Conservation (phyloP, 2,797 vertebrate species). For the Poeciliopsis turneri region DNA sequence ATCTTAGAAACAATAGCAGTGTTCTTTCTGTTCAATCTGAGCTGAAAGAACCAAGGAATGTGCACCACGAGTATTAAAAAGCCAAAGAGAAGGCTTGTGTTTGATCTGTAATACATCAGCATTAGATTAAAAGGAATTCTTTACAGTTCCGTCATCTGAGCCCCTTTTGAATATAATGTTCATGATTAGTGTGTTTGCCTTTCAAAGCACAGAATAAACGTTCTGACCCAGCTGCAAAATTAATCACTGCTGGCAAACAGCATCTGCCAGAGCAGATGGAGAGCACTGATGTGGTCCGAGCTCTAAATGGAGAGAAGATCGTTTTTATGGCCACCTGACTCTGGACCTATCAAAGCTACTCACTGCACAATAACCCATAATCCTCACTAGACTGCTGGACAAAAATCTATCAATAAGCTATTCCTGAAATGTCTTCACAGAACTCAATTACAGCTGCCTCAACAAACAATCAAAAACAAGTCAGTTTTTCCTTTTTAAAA, state of each 20-base stretch:
- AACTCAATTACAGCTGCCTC: constrained; percentile 51
- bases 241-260: constrained; percentile 53
- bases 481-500: constrained; percentile 35
- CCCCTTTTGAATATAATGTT: constrained; percentile 30
- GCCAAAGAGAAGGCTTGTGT: neutral
- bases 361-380: constrained; percentile 57
- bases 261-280: constrained; percentile 63
- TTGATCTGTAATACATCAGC: constrained; percentile 15
- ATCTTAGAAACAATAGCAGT: neutral
- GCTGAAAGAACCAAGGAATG: constrained; percentile 10
- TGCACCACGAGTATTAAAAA: constrained; percentile 2
- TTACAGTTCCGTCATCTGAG: constrained; percentile 24
- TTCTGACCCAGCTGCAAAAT: constrained; percentile 56
- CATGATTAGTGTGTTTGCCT: constrained; percentile 38
- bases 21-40: neutral
- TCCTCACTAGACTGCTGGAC: constrained; percentile 52
- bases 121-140: constrained; percentile 9
- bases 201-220: constrained; percentile 29
- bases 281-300: constrained; percentile 48
- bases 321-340: constrained; percentile 53
- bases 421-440: constrained; percentile 48
- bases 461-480: constrained; percentile 40
- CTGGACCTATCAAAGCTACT: constrained; percentile 42
- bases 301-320: constrained; percentile 40
- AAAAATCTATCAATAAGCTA: constrained; percentile 55